These are phyloP conservation scores for Leptosomus discolor DNA, from an alignment of 2,113 vertebrate genomes.

Conservation along the genomic window DNA sequence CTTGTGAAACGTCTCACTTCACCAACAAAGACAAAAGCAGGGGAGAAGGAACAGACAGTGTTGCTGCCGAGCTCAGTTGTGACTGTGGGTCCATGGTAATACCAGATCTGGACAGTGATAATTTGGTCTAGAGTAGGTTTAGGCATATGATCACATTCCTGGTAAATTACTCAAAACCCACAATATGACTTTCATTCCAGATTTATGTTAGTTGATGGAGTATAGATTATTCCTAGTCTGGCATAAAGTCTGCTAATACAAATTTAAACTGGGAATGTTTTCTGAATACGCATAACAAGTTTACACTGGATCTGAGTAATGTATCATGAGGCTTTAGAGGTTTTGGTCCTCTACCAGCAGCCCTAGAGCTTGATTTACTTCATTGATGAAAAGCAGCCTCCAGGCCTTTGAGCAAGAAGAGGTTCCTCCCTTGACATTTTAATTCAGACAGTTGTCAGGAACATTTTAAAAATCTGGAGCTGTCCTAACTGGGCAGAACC, in stretches of 20 bases:
- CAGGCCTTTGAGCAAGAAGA: neutral
- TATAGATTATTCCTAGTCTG: neutral
- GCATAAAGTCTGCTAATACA: neutral
- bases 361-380: neutral
- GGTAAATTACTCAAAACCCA: neutral
- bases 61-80: neutral
- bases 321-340: neutral
- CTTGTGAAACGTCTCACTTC: neutral
- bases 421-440: neutral
- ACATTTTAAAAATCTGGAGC: neutral
- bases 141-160: neutral
- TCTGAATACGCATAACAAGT: neutral
- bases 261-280: neutral
- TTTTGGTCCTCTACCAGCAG: neutral
- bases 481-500: neutral
- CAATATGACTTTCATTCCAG: neutral
- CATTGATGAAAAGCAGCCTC: neutral
- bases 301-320: neutral
- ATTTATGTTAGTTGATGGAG: neutral
- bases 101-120: neutral
- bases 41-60: neutral
- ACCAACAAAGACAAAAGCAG: neutral
- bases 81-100: rapidly evolving
- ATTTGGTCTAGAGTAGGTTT: neutral
- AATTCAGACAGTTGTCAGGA: neutral